Evolutionary conservation across 2,888 invertebrate genomes (phyloP), one percentile per base, ranked within the genome.

Genomic region (Caenorhabditis becei): DNA sequence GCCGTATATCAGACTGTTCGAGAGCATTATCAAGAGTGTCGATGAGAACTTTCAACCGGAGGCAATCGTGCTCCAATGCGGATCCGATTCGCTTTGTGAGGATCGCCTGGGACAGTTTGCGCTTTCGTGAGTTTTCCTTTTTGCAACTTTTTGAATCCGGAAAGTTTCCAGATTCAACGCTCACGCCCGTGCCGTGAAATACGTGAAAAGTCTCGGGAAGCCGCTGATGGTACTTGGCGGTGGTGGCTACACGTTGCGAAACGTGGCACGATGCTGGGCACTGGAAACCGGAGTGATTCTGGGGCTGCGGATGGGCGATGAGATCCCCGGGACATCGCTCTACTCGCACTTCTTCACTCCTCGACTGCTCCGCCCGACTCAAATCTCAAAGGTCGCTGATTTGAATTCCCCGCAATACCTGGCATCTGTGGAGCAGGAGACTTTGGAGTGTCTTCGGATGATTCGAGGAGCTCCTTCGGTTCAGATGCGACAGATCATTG

Each of bases 261-360:
- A 99, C 97, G 98, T 99, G 0, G 98, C 99, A 0, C 94, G 99
- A 4, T 98, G 97, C 92, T 99, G 99, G 99, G 97, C 98, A 0
- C 97, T 97, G 89, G 99, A 99, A 92, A 99, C 99, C 0, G 96
- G 97, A 0, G 92, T 99, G 0, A 92, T 98, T 1, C 94, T 97
- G 0, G 97, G 97, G 90, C 96, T 97, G 90, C 94, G 94, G 79
- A 96, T 99, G 74, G 95, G 95, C 61, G 96, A 97, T 91, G 97
- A 98, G 91, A 93, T 99, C 47, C 99, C 99, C 0, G 89, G 89
- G 26, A 86, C 79, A 35, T 62, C 63, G 41, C 71, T 66, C 8
- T 81, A 81, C 35, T 81, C 75, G 7, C 65, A 77, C 41, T 81
- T 49, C 37, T 81, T 82, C 63, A 58, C 78, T 0, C 82, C 82